Evolutionary conservation across 2,888 invertebrate genomes (phyloP), one percentile per base, ranked within the genome.

Genomic region (Seira sanloemensis): DNA sequence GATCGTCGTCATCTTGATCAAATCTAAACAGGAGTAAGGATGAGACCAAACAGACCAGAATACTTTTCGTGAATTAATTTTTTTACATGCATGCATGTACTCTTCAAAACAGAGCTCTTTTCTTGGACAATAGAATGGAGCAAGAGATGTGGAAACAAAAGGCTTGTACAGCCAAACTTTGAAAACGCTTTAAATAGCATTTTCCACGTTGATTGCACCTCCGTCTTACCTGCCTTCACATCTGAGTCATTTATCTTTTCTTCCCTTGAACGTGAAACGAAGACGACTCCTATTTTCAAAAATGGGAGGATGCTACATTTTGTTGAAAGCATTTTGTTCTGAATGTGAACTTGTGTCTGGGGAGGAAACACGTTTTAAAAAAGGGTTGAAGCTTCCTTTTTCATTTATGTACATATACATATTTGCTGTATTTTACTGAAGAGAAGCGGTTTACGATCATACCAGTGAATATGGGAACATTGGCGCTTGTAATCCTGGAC

Each of bases 341-440:
- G 67, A 27, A 19, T 75, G 67, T 65, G 62, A 76, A 74, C n/a
- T n/a, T n/a, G n/a, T n/a, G n/a, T n/a, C n/a, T n/a, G n/a, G n/a
- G 67, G 67, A 81, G 81, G 81, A 81, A 76, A 69, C 67, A 74
- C 19, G 66, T 19, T 68, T 54, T 77, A 54, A 77, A 77, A 77
- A 82, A 82, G 82, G 82, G 82, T 82, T 82, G 74, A 62, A 21
- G 62, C 74, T 75, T 75, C 82, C 82, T 82, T 82, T 46, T 82
- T 12, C 5, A 58, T 9, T 58, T 58, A 58, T n/a, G n/a, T n/a
- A n/a, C n/a, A n/a, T n/a, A n/a, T n/a, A n/a, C n/a, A n/a, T n/a
- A n/a, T n/a, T n/a, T n/a, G n/a, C n/a, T n/a, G n/a, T n/a, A n/a
- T n/a, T n/a, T n/a, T n/a, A n/a, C n/a, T n/a, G n/a, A n/a, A n/a